These are phyloP conservation scores for Actenoides hombroni DNA, from an alignment of 2,113 vertebrate species.

Conservation along the genomic window DNA sequence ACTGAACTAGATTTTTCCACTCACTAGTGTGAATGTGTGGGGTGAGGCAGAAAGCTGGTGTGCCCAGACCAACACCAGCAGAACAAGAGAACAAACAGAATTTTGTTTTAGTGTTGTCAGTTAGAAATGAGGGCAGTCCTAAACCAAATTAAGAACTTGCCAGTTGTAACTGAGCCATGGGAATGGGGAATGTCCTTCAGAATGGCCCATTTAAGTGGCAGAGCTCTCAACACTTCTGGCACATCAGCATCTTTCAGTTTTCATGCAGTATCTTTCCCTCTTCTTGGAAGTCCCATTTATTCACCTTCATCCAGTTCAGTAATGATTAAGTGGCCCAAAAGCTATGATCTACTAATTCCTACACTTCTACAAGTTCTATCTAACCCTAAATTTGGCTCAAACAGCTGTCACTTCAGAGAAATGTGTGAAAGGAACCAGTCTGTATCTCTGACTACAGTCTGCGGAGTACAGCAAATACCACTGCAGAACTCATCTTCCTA, in stretches of 20 bases:
- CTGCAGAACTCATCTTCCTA: conserved; percentile 13
- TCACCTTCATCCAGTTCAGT: conserved; percentile 27
- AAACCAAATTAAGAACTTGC: background rate
- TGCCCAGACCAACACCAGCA: background rate
- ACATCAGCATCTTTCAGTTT: background rate
- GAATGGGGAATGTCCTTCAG: background rate
- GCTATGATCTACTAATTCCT: background rate
- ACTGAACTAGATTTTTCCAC: background rate
- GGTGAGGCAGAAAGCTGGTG: background rate
- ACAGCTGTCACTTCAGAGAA: background rate
- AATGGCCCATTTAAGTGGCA: background rate
- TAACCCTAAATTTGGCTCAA: background rate
- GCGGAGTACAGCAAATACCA: background rate
- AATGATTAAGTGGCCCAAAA: conserved; percentile 5
- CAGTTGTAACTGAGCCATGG: background rate
- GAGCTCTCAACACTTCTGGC: background rate
- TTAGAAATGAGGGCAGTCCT: background rate
- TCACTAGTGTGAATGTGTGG: background rate
- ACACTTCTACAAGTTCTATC: background rate
- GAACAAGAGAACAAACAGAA: background rate
- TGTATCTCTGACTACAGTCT: background rate
- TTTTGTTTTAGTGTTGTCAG: background rate
- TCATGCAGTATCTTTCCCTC: background rate
- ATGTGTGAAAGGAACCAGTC: background rate
- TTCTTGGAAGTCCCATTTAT: background rate